Base-by-base conservation (phyloP, 2,797 vertebrate genomes). In the Tangara arthus region DNA sequence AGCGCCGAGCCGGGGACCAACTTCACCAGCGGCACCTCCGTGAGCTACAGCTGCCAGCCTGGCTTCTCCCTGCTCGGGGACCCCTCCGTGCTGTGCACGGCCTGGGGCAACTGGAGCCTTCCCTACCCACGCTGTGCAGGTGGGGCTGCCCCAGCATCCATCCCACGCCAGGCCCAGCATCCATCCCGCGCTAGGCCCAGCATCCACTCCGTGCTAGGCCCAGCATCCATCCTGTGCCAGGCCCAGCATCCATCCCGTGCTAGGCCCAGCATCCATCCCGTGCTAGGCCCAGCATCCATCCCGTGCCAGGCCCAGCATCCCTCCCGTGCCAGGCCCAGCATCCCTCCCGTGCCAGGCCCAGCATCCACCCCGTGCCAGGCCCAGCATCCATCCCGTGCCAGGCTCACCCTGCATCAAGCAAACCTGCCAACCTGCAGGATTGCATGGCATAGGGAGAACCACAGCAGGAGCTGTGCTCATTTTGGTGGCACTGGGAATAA, bases 11-110 rank as follows among this genome's bases (percentile, higher is more conserved):
- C 42, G 1, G 22, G 42, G 17, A 20, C 34, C 8, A 94, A 6
- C 70, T 97, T 97, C 95, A 92, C 73, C 35, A 96, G 95, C 0
- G 97, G 97, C 66, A 88, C 73, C 85, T 92, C 96, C 6, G 64
- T 97, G 71, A 97, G 44, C 82, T 98, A 97, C n/a, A 90, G 91
- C 80, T 98, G 97, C 93, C 88, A 96, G 75, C 92, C 79, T 0
- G 97, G 97, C 86, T 98, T 95, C 87, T 52, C 35, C 60, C 92
- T 98, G n/a, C 90, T 87, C 1, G 95, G 97, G 55, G 49, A 86
- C 16, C 88, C 92, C 47, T 79, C 91, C 5, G 19, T 98, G 34
- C 46, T 0, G 3, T 97, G 97, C 82, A 94, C 81, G 4, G 47
- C 90, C 71, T 84, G 76, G 1, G 97, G 97, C n/a, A 83, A 52